phyloP scores from a whole-genome alignment of 2,113 vertebrate species.

The Cyanoramphus novaezelandiae region DNA sequence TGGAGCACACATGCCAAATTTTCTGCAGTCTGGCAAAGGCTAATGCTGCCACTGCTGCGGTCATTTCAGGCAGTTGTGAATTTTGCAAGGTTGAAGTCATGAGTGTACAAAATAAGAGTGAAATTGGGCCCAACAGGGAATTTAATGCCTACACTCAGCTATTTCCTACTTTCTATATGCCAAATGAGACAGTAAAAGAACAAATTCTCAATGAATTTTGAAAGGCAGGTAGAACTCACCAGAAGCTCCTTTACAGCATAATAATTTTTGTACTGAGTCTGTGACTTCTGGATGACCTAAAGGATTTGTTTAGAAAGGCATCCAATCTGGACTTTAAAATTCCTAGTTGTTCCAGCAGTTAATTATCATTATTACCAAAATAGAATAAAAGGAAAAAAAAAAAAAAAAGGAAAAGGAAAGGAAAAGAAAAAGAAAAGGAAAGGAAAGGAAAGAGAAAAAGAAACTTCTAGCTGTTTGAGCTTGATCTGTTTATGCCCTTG shows the following conservation, averaged over 20 bases:
- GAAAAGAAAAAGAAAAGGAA: too few relatives aligned
- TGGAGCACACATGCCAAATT: neutral
- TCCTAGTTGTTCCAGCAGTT: neutral
- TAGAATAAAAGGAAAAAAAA: neutral
- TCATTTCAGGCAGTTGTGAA: neutral
- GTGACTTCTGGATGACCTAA: neutral
- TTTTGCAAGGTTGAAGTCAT: slow-evolving; percentile 13
- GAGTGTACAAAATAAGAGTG: neutral
- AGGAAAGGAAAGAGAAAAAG: neutral
- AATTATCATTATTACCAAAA: neutral
- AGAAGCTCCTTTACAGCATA: neutral
- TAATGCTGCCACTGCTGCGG: neutral
- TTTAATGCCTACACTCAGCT: neutral
- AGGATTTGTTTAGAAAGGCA: neutral
- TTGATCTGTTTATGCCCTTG: neutral
- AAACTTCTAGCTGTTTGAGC: neutral
- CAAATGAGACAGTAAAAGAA: neutral
- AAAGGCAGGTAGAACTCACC: neutral
- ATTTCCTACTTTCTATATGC: neutral
- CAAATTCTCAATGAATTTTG: neutral
- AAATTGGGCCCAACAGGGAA: neutral
- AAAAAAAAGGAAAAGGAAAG: too few relatives aligned
- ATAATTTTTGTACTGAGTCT: neutral
- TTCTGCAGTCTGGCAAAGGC: slow-evolving; percentile 7
- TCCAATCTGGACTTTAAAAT: neutral